Evolutionary conservation across 2,797 vertebrate genomes (phyloP), one percentile per base, ranked within the genome.

Genomic region (Gephyroberyx darwinii): DNA sequence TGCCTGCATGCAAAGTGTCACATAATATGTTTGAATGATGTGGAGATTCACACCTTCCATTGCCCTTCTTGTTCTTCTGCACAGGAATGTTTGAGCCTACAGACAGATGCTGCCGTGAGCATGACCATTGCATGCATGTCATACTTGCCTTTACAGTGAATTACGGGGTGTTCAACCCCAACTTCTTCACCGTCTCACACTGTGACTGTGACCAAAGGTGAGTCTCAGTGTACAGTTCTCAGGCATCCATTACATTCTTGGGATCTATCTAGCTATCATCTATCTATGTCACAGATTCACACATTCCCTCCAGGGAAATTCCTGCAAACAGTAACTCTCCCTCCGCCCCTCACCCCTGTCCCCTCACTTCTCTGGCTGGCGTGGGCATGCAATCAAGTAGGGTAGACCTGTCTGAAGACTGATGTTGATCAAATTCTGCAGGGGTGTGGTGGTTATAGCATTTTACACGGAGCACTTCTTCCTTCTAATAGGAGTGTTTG

Each of bases 91-190:
- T 95, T 76, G 87, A 91, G 57, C 89, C 85, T 5, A 91, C 94
- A 0, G 96, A 98, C 60, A 74, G 86, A 60, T 98, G 96, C 87
- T 98, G 96, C 77, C 92, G 94, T n/a, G 94, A 98, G 53, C 96
- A 98, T 0, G 96, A 98, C 90, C 93, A 87, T 70, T 96, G 97
- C 45, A 82, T 65, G 22, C 90, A 93, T 8, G 89, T 87, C 68
- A 96, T 98, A 68, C 71, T 82, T 0, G 86, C 95, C 30, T 93
- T 96, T 65, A 93, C 92, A 0, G 88, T 92, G 56, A 93, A 88
- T 47, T 97, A 95, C 0, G 96, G 97, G 7, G 90, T 95, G 68
- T 94, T 95, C 69, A 97, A 97, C 90, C 86, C 89, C 65, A 94
- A 94, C 19, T 81, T 96, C 51, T 96, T 91, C 87, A 96, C 95